Conservation (phyloP, 2,888 invertebrate species). For the Allolobophora icterica region DNA sequence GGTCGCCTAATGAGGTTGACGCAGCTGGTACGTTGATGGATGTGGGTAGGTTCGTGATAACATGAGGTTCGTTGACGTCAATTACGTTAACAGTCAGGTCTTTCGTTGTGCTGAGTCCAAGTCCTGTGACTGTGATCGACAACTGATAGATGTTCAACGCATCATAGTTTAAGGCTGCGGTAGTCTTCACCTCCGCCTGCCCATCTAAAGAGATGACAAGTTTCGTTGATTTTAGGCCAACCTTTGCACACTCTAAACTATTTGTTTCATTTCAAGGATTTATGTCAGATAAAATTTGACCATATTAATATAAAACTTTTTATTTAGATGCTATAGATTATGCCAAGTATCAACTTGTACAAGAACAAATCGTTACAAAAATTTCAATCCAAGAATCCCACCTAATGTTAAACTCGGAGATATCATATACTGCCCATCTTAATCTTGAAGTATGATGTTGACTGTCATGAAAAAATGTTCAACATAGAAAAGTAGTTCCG, state of each 20-base stretch:
- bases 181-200: neutral
- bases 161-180: neutral
- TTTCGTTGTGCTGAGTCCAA: neutral
- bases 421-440: too few relatives aligned
- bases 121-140: constrained; percentile 11
- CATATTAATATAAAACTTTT: neutral
- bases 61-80: constrained; percentile 3
- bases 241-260: neutral
- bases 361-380: too few relatives aligned
- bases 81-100: neutral
- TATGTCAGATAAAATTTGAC: neutral
- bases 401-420: too few relatives aligned
- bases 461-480: too few relatives aligned
- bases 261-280: neutral
- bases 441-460: too few relatives aligned
- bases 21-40: neutral
- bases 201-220: neutral
- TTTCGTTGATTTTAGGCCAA: neutral
- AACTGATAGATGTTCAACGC: neutral
- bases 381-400: too few relatives aligned
- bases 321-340: too few relatives aligned
- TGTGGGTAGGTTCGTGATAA: neutral
- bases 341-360: too few relatives aligned
- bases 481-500: too few relatives aligned
- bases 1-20: neutral